Percentiles rank a stretch among this genome's conserved stretches.
These are phyloP conservation scores for Oopsacas minuta DNA, from an alignment of 37 sponge, comb jelly and placozoan species.

Conservation along the genomic window DNA sequence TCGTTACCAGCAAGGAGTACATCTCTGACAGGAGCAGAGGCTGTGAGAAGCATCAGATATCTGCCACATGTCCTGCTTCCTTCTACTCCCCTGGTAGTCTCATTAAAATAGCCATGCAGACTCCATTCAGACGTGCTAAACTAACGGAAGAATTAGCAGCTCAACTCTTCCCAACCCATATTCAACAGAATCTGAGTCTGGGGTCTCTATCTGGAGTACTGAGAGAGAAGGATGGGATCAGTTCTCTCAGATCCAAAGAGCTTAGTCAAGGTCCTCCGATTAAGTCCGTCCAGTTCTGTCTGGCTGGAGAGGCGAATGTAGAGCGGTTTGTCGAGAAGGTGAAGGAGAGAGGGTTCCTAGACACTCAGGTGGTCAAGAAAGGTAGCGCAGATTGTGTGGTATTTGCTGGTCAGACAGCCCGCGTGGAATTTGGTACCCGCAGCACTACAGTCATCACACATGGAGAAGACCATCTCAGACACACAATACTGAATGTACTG, in stretches of 20 bases:
- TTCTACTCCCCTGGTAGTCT: conserved; percentile 1
- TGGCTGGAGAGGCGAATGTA: not conserved
- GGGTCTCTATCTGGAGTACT: not conserved
- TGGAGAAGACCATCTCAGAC: conserved; percentile 15
- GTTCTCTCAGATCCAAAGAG: not conserved
- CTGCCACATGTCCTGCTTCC: conserved; percentile 8
- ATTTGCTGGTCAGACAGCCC: not conserved
- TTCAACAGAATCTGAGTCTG: not conserved
- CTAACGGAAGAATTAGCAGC: not conserved
- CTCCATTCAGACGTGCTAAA: not conserved
- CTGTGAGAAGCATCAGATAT: conserved; percentile 9
- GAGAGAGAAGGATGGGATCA: not conserved
- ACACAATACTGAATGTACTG: not conserved
- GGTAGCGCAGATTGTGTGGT: not conserved
- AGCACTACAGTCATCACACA: not conserved
- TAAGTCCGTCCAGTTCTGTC: conserved; percentile 8
- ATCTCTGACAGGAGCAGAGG: not conserved
- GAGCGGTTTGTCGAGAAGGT: not conserved
- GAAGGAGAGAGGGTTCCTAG: conserved; percentile 6
- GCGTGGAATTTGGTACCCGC: not conserved
- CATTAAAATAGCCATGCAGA: not conserved
- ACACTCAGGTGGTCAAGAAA: not conserved
- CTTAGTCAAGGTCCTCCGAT: not conserved
- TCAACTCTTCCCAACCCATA: not conserved
- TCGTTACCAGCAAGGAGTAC: conserved; percentile 13